phyloP scores from a whole-genome alignment of 1,140 invertebrate species.

The Tetranychus urticae region DNA sequence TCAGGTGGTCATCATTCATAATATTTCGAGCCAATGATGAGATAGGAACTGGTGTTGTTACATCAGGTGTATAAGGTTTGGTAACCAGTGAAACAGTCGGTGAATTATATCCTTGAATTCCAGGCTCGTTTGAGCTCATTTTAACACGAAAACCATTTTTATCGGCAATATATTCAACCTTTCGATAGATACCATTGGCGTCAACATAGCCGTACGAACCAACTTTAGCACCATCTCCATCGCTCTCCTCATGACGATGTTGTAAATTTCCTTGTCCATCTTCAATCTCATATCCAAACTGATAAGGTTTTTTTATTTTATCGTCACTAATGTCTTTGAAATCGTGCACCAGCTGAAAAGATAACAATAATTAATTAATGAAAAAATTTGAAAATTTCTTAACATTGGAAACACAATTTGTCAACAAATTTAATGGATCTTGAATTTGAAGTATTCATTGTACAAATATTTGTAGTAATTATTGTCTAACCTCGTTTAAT shows the following conservation, averaged over 20 bases:
- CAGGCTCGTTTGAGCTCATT: background rate
- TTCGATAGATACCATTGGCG: slow-evolving; percentile 11
- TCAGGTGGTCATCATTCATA: background rate
- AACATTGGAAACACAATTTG: too few relatives aligned
- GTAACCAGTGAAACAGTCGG: background rate
- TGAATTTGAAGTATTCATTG: too few relatives aligned
- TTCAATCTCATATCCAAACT: slow-evolving; percentile 11
- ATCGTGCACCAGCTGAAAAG: too few relatives aligned
- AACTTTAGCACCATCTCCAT: slow-evolving; percentile 10
- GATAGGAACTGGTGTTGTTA: background rate
- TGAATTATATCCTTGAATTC: background rate
- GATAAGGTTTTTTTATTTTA: slow-evolving; percentile 7
- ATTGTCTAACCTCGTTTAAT: too few relatives aligned
- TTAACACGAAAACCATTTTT: slow-evolving; percentile 19
- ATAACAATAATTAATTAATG: too few relatives aligned
- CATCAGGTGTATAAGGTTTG: background rate
- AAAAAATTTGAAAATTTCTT: too few relatives aligned
- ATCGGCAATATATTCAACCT: slow-evolving; percentile 13
- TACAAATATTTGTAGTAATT: too few relatives aligned
- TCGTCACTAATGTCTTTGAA: background rate
- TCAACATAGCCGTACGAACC: slow-evolving; percentile 13
- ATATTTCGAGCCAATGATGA: background rate
- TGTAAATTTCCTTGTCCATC: slow-evolving; percentile 12
- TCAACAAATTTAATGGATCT: too few relatives aligned
- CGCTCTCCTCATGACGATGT: slow-evolving; percentile 10